Percentiles rank a stretch among this genome's conserved stretches.
Evolutionary conservation across 2,888 invertebrate genomes (phyloP).

Genomic region (Dicyrtomina minuta): DNA sequence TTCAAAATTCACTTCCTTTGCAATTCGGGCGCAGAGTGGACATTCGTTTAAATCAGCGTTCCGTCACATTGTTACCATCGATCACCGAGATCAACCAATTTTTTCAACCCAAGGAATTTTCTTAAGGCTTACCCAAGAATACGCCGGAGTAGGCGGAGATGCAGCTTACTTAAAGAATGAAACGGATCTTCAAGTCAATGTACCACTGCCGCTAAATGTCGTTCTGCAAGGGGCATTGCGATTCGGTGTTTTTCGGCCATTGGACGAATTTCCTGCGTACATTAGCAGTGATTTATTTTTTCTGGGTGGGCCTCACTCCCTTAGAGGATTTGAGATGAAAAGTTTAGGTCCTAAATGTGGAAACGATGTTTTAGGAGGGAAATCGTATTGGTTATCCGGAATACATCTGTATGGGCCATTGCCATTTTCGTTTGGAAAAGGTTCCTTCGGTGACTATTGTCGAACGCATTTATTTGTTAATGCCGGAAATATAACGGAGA

Average conservation of each 20-base stretch:
- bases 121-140: slow-evolving; percentile 74
- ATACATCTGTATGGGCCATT: slow-evolving; percentile 86
- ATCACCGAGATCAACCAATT: slow-evolving; percentile 75
- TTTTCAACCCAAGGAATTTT: slow-evolving; percentile 76
- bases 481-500: slow-evolving; percentile 73
- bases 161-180: slow-evolving; percentile 86
- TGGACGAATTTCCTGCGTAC: slow-evolving; percentile 58
- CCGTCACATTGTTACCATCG: slow-evolving; percentile 75
- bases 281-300: slow-evolving; percentile 74
- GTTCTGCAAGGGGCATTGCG: slow-evolving; percentile 70
- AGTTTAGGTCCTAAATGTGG: slow-evolving; percentile 85
- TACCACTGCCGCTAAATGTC: slow-evolving; percentile 64
- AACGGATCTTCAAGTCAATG: slow-evolving; percentile 69
- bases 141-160: slow-evolving; percentile 88
- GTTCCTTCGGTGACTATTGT: slow-evolving; percentile 79
- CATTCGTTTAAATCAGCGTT: slow-evolving; percentile 85
- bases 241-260: slow-evolving; percentile 65
- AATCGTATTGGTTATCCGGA: slow-evolving; percentile 81
- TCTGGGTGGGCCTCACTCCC: slow-evolving; percentile 83
- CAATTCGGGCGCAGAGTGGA: slow-evolving; percentile 84
- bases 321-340: slow-evolving; percentile 83
- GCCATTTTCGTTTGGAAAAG: slow-evolving; percentile 78
- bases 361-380: slow-evolving; percentile 72
- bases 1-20: slow-evolving; percentile 74
- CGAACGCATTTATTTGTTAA: slow-evolving; percentile 87